These are phyloP conservation scores for Apamea anceps DNA, from an alignment of 2,888 invertebrate species.

Conservation along the genomic window DNA sequence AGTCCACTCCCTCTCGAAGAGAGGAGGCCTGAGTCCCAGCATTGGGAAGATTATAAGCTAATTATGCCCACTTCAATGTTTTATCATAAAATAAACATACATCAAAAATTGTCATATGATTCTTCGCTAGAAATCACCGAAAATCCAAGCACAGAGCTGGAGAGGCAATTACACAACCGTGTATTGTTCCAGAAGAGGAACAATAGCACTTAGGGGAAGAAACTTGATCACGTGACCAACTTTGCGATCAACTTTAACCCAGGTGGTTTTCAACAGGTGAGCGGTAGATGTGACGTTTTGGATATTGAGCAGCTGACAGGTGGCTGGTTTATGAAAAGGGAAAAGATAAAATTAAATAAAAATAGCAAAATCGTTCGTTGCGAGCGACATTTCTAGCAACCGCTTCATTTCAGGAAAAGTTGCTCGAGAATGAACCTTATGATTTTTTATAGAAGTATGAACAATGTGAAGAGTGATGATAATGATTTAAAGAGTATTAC, in stretches of 20 bases:
- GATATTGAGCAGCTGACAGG: not conserved
- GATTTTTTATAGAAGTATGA: not conserved
- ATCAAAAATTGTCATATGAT: not conserved
- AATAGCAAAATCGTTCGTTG: conserved; percentile 3
- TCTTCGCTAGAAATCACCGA: not conserved
- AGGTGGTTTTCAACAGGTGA: conserved; percentile 32
- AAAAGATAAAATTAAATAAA: conserved; percentile 8
- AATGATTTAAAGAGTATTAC: not conserved
- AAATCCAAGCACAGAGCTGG: not conserved
- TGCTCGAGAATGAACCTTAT: not conserved
- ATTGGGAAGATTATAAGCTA: too few relatives aligned
- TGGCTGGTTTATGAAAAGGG: conserved; percentile 12
- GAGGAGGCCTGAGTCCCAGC: too few relatives aligned
- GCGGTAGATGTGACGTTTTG: conserved; percentile 14
- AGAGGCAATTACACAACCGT: conserved; percentile 8
- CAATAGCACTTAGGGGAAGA: not conserved
- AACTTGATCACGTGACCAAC: conserved; percentile 33
- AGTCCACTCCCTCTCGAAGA: too few relatives aligned
- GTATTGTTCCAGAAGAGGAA: conserved; percentile 17
- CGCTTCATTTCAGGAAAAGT: not conserved
- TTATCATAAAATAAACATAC: not conserved
- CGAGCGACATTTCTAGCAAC: not conserved
- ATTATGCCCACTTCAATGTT: not conserved
- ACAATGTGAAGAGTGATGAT: not conserved
- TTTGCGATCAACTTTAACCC: not conserved